Percentiles rank a stretch among this genome's conserved stretches.
Evolutionary conservation across 1,140 invertebrate species (phyloP).

Genomic region (Microplitis mediator): DNA sequence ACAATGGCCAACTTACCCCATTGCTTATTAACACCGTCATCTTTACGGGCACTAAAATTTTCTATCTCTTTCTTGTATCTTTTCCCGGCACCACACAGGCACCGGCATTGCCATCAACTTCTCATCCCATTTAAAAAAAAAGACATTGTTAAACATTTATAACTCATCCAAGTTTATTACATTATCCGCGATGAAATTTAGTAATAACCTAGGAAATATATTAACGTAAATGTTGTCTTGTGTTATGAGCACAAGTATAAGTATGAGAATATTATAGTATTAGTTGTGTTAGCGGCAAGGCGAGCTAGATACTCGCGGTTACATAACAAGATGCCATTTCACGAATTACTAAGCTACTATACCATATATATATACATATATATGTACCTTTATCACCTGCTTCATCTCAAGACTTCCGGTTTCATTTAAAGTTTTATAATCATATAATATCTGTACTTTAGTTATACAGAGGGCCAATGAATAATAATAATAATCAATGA

Average conservation of each 20-base stretch:
- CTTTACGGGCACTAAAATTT: no score
- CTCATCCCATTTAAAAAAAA: no score
- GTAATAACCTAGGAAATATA: slow-evolving; percentile 9
- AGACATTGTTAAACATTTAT: not conserved
- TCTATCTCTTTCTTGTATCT: no score
- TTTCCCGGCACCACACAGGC: no score
- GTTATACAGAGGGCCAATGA: no score
- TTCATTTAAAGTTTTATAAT: slow-evolving; percentile 18
- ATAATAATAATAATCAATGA: not conserved
- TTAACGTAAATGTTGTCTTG: slow-evolving; percentile 4
- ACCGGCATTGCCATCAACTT: no score
- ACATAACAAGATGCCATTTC: slow-evolving; percentile 23
- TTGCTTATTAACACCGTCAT: no score
- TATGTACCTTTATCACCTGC: slow-evolving; percentile 19
- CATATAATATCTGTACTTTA: slow-evolving; percentile 14
- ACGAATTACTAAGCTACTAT: slow-evolving; percentile 13
- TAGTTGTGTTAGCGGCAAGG: not conserved
- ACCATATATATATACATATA: slow-evolving; percentile 2
- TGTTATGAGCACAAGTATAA: no score
- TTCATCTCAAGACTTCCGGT: not conserved
- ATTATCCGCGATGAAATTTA: not conserved
- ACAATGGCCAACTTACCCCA: no score
- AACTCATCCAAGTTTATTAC: not conserved
- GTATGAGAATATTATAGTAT: not conserved
- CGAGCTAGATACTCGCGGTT: not conserved